Conservation (phyloP, 1,140 invertebrate genomes). For the Hyphantria cunea region DNA sequence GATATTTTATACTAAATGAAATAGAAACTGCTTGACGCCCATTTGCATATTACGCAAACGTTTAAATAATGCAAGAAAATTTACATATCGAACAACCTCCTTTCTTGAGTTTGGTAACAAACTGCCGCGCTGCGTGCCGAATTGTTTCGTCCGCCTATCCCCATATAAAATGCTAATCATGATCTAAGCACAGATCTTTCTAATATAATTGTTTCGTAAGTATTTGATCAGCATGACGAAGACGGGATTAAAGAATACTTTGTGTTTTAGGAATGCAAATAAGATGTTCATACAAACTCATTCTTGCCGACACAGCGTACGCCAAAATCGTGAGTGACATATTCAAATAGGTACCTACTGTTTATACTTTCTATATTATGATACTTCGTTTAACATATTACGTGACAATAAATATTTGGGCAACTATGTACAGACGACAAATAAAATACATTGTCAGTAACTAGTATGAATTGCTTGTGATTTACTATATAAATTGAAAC, state of each 20-base stretch:
- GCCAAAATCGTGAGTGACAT: constrained; percentile 29
- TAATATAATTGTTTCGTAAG: background rate
- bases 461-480: background rate
- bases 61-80: no score
- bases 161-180: background rate
- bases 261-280: constrained; percentile 9
- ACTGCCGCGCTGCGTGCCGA: no score
- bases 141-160: background rate
- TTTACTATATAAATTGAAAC: background rate
- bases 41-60: no score
- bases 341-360: background rate
- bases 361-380: constrained; percentile 16
- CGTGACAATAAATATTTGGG: background rate
- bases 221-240: constrained; percentile 5
- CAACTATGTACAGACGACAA: background rate
- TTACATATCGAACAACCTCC: no score
- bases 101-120: no score
- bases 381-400: constrained; percentile 9
- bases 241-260: constrained; percentile 5
- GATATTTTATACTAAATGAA: no score
- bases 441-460: background rate
- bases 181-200: background rate
- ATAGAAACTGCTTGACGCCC: no score
- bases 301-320: constrained; percentile 14
- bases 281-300: constrained; percentile 6